Percentiles rank a stretch among this genome's conserved stretches.
Conservation (phyloP, 1,140 invertebrate genomes). For the Drosophila serrata region DNA sequence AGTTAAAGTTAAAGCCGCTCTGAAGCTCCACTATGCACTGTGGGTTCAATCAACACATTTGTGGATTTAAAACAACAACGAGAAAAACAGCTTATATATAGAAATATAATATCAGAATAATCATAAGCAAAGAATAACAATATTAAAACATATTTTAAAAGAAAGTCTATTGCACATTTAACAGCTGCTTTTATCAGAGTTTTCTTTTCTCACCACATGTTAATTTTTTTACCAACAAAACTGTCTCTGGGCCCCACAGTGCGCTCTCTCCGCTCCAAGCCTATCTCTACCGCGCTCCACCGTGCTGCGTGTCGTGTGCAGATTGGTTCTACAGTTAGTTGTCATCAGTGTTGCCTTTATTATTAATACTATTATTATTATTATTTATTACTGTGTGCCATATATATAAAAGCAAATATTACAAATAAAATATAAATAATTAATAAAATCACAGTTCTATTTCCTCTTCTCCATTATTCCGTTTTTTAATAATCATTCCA, state of each 20-base stretch:
- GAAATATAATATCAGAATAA: too few relatives aligned
- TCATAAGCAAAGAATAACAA: not conserved
- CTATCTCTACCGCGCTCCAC: constrained; percentile 6
- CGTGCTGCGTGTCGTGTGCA: constrained; percentile 31
- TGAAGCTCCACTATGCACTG: not conserved
- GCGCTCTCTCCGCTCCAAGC: not conserved
- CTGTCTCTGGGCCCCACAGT: not conserved
- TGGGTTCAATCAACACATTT: not conserved
- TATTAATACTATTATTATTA: too few relatives aligned
- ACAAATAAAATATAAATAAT: too few relatives aligned
- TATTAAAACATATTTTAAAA: not conserved
- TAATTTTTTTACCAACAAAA: not conserved
- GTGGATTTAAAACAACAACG: not conserved
- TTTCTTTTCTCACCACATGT: not conserved
- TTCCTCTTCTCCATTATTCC: too few relatives aligned
- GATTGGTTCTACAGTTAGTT: constrained; percentile 25
- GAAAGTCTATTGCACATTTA: too few relatives aligned
- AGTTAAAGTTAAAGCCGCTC: constrained; percentile 13
- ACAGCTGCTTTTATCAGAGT: not conserved
- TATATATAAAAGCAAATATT: too few relatives aligned
- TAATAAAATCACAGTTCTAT: too few relatives aligned
- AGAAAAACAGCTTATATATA: not conserved
- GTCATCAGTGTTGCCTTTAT: not conserved
- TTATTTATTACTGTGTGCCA: too few relatives aligned
- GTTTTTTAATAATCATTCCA: too few relatives aligned